Conservation (phyloP, 2,888 invertebrate species). For the Drosophila incognita region DNA sequence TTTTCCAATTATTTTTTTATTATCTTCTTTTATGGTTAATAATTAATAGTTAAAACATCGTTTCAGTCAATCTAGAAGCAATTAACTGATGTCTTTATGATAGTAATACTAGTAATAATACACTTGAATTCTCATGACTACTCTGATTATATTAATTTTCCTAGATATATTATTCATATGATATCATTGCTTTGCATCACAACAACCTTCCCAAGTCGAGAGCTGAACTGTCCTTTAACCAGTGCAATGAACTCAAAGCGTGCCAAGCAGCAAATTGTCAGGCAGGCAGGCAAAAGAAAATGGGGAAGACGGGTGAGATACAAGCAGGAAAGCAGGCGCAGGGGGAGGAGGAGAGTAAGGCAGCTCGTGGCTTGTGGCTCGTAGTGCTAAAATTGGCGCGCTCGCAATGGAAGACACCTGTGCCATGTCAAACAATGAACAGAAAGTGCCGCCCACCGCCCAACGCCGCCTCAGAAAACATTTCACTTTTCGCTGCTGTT, state of each 20-base stretch:
- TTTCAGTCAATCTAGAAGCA: not conserved
- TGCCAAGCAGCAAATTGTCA: constrained; percentile 47
- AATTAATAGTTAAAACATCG: no score
- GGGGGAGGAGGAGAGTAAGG: not conserved
- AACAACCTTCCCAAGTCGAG: not conserved
- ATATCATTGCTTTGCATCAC: not conserved
- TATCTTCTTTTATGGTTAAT: not conserved
- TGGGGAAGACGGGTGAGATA: not conserved
- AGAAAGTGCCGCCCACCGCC: constrained; percentile 20
- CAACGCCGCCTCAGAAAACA: constrained; percentile 21
- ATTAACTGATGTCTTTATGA: not conserved
- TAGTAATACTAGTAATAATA: not conserved
- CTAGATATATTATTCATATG: not conserved
- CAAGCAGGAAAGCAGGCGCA: not conserved
- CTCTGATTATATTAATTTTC: not conserved
- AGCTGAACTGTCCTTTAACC: constrained; percentile 64
- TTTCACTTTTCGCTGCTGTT: constrained; percentile 71
- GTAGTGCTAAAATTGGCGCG: constrained; percentile 65
- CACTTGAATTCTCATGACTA: not conserved
- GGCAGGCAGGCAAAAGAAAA: constrained; percentile 10
- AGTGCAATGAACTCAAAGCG: constrained; percentile 68
- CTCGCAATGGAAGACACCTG: constrained; percentile 74
- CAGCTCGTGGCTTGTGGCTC: constrained; percentile 1
- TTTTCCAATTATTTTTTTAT: not conserved
- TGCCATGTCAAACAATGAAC: constrained; percentile 66